A percentile compares a stretch with the other conserved stretches of the same genome.
Conservation (phyloP, 2,797 vertebrate genomes). For the Saguinus oedipus region DNA sequence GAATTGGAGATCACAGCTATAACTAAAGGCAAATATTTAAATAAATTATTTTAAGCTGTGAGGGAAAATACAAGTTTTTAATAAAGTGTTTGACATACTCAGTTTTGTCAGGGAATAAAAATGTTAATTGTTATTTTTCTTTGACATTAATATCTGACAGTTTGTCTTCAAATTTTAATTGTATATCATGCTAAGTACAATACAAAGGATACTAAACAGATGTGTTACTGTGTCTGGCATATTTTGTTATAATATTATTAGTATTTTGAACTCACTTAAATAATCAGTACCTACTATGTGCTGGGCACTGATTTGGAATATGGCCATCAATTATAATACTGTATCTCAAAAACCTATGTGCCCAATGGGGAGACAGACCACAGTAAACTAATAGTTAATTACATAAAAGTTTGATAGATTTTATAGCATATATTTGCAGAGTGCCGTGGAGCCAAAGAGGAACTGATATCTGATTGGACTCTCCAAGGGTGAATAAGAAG, state of each 20-base stretch:
- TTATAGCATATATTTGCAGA: slow-evolving; percentile 8
- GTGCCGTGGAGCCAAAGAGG: not conserved
- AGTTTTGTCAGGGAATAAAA: slow-evolving; percentile 54
- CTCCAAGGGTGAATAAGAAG: not conserved
- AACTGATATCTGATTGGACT: not conserved
- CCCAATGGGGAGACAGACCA: not conserved
- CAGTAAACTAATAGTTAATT: not conserved
- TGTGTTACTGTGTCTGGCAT: not conserved
- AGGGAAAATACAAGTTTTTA: slow-evolving; percentile 55
- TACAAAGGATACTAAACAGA: slow-evolving; percentile 14
- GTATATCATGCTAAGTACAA: not conserved
- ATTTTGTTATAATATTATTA: slow-evolving; percentile 7
- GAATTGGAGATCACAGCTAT: slow-evolving; percentile 46
- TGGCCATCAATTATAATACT: not conserved
- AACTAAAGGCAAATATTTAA: slow-evolving; percentile 58
- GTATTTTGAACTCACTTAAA: slow-evolving; percentile 31
- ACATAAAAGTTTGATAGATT: not conserved
- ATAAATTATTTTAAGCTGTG: slow-evolving; percentile 65
- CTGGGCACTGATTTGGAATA: not conserved
- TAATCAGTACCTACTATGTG: not conserved
- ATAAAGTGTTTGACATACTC: slow-evolving; percentile 55
- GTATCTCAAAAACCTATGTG: not conserved
- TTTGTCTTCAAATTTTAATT: slow-evolving; percentile 2
- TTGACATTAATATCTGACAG: slow-evolving; percentile 21
- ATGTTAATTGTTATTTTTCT: not conserved